phyloP scores from a whole-genome alignment of 1,140 invertebrate genomes.

The Oryctes rhinoceros region DNA sequence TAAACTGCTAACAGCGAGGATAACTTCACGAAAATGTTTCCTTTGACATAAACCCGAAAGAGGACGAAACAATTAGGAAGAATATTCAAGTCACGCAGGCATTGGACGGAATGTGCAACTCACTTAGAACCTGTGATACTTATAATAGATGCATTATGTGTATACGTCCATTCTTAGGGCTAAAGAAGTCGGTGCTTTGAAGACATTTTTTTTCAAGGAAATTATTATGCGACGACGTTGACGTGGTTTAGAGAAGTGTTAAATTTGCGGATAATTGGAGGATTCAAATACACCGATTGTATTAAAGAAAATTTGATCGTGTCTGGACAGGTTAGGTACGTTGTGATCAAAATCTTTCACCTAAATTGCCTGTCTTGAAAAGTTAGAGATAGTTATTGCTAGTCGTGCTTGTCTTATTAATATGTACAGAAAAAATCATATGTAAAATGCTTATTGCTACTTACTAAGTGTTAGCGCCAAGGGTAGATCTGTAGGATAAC shows the following conservation, averaged over 20 bases:
- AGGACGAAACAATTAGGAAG: conserved; percentile 25
- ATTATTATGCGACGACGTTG: not conserved
- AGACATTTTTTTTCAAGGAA: not conserved
- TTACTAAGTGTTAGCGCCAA: too few species aligned
- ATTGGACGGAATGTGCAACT: conserved; percentile 29
- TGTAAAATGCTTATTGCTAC: too few species aligned
- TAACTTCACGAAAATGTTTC: conserved; percentile 13
- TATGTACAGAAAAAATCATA: too few species aligned
- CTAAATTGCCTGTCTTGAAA: too few species aligned
- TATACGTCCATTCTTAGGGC: conserved; percentile 1
- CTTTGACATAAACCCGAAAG: conserved; percentile 28
- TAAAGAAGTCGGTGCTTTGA: conserved; percentile 19
- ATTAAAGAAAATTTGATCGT: too few species aligned
- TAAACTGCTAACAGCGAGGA: conserved; percentile 6
- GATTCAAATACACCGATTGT: too few species aligned
- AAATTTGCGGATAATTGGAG: too few species aligned
- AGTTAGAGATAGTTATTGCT: too few species aligned
- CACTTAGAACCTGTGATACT: conserved; percentile 8
- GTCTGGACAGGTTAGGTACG: too few species aligned
- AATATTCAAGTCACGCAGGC: conserved; percentile 37
- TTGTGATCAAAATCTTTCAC: too few species aligned
- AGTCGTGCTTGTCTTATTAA: too few species aligned
- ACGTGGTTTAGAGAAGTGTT: not conserved
- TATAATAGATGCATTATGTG: conserved; percentile 32
- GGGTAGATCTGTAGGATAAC: too few species aligned